phyloP scores from a whole-genome alignment of 2,113 vertebrate species.

The Propithecus coquereli region DNA sequence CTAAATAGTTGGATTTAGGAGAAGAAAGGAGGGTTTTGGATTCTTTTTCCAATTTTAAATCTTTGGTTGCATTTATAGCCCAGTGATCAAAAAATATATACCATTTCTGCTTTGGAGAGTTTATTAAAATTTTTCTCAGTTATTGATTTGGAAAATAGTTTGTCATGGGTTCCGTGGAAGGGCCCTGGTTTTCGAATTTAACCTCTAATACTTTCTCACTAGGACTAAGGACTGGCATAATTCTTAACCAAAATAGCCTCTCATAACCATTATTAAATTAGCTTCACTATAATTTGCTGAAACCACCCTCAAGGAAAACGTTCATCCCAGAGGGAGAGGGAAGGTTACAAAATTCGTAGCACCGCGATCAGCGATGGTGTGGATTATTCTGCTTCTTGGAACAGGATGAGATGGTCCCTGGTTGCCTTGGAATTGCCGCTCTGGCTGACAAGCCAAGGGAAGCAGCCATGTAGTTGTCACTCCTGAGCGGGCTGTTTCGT shows the following conservation, averaged over 20 bases:
- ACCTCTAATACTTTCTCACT: neutral
- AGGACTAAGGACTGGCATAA: neutral
- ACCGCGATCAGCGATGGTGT: neutral
- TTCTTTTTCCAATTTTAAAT: neutral
- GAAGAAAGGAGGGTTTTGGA: neutral
- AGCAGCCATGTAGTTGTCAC: rapidly evolving
- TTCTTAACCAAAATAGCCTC: neutral
- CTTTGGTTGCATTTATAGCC: neutral
- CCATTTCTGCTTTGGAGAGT: neutral
- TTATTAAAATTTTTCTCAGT: neutral
- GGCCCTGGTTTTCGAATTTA: neutral
- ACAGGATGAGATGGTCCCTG: neutral
- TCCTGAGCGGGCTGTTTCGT: neutral
- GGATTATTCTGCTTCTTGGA: neutral
- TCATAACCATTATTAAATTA: neutral
- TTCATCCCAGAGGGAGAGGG: neutral
- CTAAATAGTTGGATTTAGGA: neutral
- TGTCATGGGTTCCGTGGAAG: neutral
- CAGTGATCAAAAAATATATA: neutral
- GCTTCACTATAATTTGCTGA: neutral
- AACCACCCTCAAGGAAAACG: neutral
- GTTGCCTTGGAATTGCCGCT: neutral
- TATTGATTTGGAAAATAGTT: neutral
- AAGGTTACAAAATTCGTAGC: neutral
- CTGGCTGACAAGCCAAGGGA: neutral